Percentiles rank a stretch among this genome's conserved stretches.
Evolutionary conservation across 1,140 invertebrate genomes (phyloP).

Genomic region (Apis laboriosa): DNA sequence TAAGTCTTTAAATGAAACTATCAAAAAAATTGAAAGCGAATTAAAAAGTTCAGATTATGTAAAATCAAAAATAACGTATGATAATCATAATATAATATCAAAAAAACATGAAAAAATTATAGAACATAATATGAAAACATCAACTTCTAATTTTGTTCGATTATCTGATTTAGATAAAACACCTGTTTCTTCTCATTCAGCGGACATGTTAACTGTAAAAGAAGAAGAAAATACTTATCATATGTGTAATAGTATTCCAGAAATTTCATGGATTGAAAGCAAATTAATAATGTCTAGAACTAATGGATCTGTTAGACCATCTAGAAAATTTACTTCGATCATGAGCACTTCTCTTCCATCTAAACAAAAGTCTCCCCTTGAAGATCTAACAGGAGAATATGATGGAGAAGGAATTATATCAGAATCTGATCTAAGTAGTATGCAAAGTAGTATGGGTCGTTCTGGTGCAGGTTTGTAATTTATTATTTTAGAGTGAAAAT

Average conservation of each 20-base stretch:
- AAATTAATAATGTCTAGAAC: constrained; percentile 83
- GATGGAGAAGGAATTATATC: constrained; percentile 76
- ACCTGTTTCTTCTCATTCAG: constrained; percentile 55
- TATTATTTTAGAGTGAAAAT: background rate
- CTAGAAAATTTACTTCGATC: constrained; percentile 69
- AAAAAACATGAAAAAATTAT: constrained; percentile 33
- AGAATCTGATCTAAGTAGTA: constrained; percentile 81
- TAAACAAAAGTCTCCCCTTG: constrained; percentile 75
- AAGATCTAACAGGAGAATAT: constrained; percentile 70
- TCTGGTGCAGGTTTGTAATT: constrained; percentile 77
- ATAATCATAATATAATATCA: background rate
- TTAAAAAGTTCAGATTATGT: constrained; percentile 69
- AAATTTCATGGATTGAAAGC: constrained; percentile 85
- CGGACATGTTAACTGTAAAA: constrained; percentile 47
- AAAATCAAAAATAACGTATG: constrained; percentile 40
- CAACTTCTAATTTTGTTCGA: constrained; percentile 79
- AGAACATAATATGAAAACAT: constrained; percentile 24
- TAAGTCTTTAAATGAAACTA: constrained; percentile 76
- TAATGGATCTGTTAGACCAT: constrained; percentile 75
- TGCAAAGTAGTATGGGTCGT: constrained; percentile 82
- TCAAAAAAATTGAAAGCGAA: constrained; percentile 77
- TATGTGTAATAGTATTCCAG: constrained; percentile 82
- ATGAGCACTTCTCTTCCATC: constrained; percentile 77
- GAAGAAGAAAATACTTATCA: constrained; percentile 70
- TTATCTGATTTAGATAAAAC: constrained; percentile 83